phyloP scores from a whole-genome alignment of 2,888 invertebrate genomes.

The Podotricha telesiphe region DNA sequence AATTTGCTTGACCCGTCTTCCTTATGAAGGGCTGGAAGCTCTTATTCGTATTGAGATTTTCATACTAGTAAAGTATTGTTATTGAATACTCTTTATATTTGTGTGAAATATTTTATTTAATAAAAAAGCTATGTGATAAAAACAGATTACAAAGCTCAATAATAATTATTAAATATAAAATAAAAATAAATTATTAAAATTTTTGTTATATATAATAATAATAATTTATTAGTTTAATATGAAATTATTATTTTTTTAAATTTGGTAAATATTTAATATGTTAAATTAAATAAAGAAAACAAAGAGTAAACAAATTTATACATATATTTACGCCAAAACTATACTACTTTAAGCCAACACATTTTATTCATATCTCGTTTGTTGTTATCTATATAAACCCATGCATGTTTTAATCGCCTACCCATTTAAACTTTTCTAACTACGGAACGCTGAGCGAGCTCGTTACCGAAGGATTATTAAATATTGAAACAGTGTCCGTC shows the following conservation, averaged over 20 bases:
- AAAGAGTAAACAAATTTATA: too few relatives aligned
- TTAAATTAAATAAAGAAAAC: neutral
- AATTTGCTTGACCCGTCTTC: constrained; percentile 69
- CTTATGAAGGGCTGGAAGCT: constrained; percentile 51
- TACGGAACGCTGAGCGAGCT: constrained; percentile 64
- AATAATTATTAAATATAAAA: too few relatives aligned
- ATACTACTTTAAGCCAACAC: neutral
- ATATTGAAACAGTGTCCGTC: constrained; percentile 78
- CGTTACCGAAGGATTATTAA: constrained; percentile 82
- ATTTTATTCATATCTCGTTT: constrained; percentile 17
- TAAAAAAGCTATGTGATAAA: neutral
- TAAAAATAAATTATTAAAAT: too few relatives aligned
- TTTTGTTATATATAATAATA: too few relatives aligned
- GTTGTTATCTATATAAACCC: constrained; percentile 38
- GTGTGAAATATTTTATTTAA: too few relatives aligned
- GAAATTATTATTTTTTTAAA: too few relatives aligned
- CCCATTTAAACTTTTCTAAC: constrained; percentile 81
- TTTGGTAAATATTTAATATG: too few relatives aligned
- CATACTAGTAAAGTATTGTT: constrained; percentile 5
- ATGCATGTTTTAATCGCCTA: constrained; percentile 52
- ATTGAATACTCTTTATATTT: neutral
- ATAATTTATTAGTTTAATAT: too few relatives aligned
- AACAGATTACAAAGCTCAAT: too few relatives aligned
- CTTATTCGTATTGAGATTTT: constrained; percentile 47
- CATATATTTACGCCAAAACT: neutral